phyloP scores from a whole-genome alignment of 2,113 vertebrate genomes.

The Tragelaphus strepsiceros region DNA sequence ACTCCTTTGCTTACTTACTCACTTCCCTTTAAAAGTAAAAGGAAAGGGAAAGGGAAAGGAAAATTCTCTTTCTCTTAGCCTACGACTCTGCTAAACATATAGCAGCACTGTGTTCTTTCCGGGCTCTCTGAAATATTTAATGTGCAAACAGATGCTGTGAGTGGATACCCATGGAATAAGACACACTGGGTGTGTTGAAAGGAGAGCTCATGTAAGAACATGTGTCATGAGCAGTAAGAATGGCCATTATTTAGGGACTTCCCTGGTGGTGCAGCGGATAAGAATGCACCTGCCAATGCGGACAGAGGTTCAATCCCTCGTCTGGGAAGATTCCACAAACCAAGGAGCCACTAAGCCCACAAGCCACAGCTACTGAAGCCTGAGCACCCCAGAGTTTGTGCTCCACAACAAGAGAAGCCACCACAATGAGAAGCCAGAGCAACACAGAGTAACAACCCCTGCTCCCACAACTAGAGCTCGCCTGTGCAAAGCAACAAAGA shows the following conservation, averaged over 20 bases:
- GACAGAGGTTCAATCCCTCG: neutral
- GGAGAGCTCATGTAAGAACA: neutral
- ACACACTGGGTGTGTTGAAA: neutral
- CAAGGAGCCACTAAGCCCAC: neutral
- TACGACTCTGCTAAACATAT: neutral
- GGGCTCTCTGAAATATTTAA: neutral
- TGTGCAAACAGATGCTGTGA: neutral
- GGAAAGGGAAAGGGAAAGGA: neutral
- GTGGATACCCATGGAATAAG: neutral
- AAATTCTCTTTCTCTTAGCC: neutral
- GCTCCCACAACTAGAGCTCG: neutral
- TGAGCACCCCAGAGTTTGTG: neutral
- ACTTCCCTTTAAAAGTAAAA: neutral
- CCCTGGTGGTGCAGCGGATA: neutral
- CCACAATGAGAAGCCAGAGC: neutral
- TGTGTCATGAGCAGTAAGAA: neutral
- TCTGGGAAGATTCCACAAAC: neutral
- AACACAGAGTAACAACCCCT: neutral
- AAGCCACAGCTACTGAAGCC: neutral
- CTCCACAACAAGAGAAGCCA: neutral
- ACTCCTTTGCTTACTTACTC: neutral
- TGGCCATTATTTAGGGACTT: neutral
- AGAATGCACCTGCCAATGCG: neutral
- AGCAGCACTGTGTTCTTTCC: neutral
- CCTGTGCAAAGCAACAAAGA: neutral